Base-by-base conservation (phyloP, 2,113 vertebrate species). In the Microtus pennsylvanicus region DNA sequence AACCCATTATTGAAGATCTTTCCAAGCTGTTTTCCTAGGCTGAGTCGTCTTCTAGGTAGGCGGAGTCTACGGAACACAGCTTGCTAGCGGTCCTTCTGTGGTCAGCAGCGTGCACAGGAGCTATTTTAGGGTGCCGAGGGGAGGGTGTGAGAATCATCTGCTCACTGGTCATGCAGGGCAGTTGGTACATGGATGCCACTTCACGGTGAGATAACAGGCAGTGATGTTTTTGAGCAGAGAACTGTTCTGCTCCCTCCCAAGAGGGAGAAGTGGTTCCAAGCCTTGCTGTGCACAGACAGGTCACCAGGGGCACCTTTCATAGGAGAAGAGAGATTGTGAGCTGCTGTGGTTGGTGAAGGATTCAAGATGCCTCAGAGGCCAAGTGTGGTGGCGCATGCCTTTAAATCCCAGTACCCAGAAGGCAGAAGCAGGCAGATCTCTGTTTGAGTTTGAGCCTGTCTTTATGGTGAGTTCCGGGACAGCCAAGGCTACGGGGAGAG, bases 1-100 rank as follows among this genome's bases (percentile, higher is more conserved):
- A 69, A 28, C 67, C 30, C 67, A 17, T 38, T 86, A n/a, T 87
- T 74, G 42, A 93, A 94, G 90, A 52, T 55, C 26, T 92, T 82
- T 85, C 28, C 69, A 1, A 83, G 77, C 58, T 55, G 65, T 61
- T 91, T 95, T 69, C 24, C 69, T 77, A 80, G 22, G 52, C 78
- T 83, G 75, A 30, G 14, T 52, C 17, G 28, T 72, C 70, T 91
- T 19, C 47, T 70, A 35, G 74, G 42, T 69, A n/a, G n/a, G 42
- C 24, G 78, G 70, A 52, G 12, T 61, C 91, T 89, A 58, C 24
- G 8, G 85, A 81, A 38, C 35, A 17, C 30, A 8, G 76, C 67
- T 77, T 47, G 69, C 83, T 52, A 26, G 0, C 9, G 24, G 35
- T 70, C 52, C 82, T 86, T 22, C 88, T 28, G 2, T 7, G 35